A percentile compares a stretch with the other conserved stretches of the same genome.
These are phyloP conservation scores for Pentalonia nigronervosa DNA, from an alignment of 1,140 invertebrate genomes.

Conservation along the genomic window DNA sequence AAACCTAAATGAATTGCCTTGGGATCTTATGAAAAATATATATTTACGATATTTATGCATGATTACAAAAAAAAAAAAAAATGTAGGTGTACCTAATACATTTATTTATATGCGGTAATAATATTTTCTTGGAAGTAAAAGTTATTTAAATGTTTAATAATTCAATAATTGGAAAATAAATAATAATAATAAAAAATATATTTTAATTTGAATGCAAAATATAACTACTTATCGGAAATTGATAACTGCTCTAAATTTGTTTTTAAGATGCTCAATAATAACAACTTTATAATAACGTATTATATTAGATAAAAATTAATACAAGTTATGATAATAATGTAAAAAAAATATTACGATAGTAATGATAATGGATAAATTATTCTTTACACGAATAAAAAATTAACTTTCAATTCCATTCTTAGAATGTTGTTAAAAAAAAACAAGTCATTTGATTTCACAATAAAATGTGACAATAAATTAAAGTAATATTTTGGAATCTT, in stretches of 20 bases:
- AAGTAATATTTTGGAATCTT: neutral
- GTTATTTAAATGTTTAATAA: neutral
- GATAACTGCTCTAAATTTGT: neutral
- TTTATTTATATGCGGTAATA: too few relatives aligned
- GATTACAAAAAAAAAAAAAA: neutral
- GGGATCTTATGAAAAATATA: neutral
- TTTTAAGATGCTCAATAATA: too few relatives aligned
- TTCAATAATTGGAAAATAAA: neutral
- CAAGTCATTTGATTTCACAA: neutral
- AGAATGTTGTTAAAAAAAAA: slow-evolving; percentile 1
- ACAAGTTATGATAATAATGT: neutral
- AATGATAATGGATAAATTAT: neutral
- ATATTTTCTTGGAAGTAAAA: neutral
- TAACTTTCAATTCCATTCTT: neutral
- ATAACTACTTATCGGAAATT: neutral
- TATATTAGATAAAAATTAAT: neutral
- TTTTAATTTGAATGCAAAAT: neutral
- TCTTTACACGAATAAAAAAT: neutral
- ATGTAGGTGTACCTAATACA: neutral
- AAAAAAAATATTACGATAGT: neutral
- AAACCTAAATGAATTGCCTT: neutral
- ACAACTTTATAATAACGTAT: neutral
- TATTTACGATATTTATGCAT: neutral
- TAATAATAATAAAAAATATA: neutral
- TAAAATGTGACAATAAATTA: neutral